These are phyloP conservation scores for Silurus lanzhouensis DNA, from an alignment of 2,797 vertebrate species.

Conservation along the genomic window DNA sequence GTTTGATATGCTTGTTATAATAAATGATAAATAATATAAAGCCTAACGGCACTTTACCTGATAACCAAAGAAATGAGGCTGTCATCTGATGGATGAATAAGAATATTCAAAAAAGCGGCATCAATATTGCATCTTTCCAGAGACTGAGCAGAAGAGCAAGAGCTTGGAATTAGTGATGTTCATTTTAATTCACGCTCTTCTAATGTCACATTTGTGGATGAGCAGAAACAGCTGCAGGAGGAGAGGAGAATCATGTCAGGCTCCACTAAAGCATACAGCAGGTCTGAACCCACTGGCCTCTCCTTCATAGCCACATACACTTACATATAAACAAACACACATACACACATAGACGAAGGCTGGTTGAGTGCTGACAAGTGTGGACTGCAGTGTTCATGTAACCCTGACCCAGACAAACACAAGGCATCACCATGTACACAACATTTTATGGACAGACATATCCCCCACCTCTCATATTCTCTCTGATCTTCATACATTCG, in stretches of 20 bases:
- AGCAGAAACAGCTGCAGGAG: conserved; percentile 52
- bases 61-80: neutral
- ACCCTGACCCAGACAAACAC: conserved; percentile 56
- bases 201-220: conserved; percentile 40
- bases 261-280: conserved; percentile 71
- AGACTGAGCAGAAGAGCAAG: conserved; percentile 28
- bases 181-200: conserved; percentile 31
- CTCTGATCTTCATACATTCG: conserved; percentile 51
- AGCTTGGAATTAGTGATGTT: conserved; percentile 33
- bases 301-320: conserved; percentile 49
- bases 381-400: conserved; percentile 31
- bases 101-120: conserved; percentile 5
- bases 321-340: neutral
- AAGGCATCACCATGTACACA: conserved; percentile 39
- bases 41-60: conserved; percentile 28
- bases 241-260: conserved; percentile 50
- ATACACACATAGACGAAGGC: conserved; percentile 5
- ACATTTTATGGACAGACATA: conserved; percentile 33
- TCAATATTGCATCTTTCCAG: neutral
- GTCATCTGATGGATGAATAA: conserved; percentile 5
- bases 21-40: conserved; percentile 56
- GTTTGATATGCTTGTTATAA: conserved; percentile 66
- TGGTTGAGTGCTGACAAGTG: conserved; percentile 31
- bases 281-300: conserved; percentile 74
- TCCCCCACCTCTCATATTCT: conserved; percentile 34